Base-by-base conservation (phyloP, 2,113 vertebrate species). In the Eubucco bourcierii region DNA sequence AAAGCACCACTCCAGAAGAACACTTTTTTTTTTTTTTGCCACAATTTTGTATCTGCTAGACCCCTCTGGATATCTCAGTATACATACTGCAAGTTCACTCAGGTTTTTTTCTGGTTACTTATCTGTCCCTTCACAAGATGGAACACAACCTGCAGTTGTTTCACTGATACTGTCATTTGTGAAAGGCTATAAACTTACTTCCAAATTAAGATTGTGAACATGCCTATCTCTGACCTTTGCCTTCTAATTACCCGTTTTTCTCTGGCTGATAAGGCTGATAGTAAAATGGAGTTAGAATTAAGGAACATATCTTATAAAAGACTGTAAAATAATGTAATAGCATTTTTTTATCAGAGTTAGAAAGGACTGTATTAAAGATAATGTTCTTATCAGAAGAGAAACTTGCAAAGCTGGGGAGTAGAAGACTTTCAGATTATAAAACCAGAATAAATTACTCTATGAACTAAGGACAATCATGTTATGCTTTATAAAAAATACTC, bases 301-400 rank as follows among this genome's bases (percentile, higher is more conserved):
- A 72, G 77, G 12, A 91, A 63, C 15, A 21, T 84, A 84, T 75
- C 76, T 81, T 65, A 76, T 5, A 91, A 86, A 94, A 80, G 86
- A 83, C n/a, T 86, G 33, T 83, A 93, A 91, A 90, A 94, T 74
- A 83, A 60, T 58, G 53, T 83, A 93, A 91, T 78, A 90, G 75
- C 33, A 58, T 65, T 93, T 93, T 93, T 68, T 94, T 85, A 83
- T 91, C 85, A 39, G 61, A 33, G 28, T 61, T 75, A 23, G 28
- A 85, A 90, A 67, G 31, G 27, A 12, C 46, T 67, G 4, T 80
- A 47, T 80, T 80, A 74, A 65, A 80, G 52, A 85, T 70, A 71
- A 17, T 2, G 2, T 34, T 65, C 44, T 80, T 95, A 88, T 88
- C 83, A 90, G 41, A 78, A 77, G 12, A 29, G 10, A 80, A 90